Percentiles rank a stretch among this genome's conserved stretches.
Evolutionary conservation across 37 sponge, comb jelly and placozoan genomes (phyloP).

Genomic region (Crambe crambe): DNA sequence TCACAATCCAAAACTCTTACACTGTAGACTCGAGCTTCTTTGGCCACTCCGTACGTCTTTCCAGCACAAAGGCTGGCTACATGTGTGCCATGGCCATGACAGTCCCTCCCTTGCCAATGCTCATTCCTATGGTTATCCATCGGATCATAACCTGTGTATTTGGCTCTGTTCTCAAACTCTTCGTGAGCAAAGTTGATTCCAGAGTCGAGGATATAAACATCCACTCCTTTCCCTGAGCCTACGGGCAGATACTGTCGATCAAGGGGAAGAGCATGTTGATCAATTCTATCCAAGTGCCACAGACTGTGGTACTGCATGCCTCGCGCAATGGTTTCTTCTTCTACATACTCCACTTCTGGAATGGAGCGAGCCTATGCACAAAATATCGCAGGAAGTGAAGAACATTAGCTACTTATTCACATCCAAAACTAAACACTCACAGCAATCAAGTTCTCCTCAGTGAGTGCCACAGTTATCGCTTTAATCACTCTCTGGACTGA

Average conservation of each 20-base stretch:
- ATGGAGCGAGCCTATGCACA: conserved; percentile 22
- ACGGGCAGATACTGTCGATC: conserved; percentile 56
- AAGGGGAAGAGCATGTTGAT: conserved; percentile 48
- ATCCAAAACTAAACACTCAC: conserved; percentile 4
- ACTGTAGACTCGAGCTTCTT: conserved; percentile 49
- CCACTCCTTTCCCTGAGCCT: conserved; percentile 69
- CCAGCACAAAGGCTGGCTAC: conserved; percentile 73
- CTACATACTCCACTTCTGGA: conserved; percentile 56
- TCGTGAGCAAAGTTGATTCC: conserved; percentile 69
- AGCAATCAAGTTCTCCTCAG: conserved; percentile 10
- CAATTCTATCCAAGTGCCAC: conserved; percentile 70
- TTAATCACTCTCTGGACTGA: conserved; percentile 39
- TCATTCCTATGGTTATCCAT: conserved; percentile 5
- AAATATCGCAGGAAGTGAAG: conserved; percentile 4
- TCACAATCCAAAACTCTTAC: conserved; percentile 63
- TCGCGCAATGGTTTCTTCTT: conserved; percentile 45
- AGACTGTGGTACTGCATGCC: conserved; percentile 25
- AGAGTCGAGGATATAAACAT: conserved; percentile 70
- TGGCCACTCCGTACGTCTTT: conserved; percentile 49
- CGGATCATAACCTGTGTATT: conserved; percentile 52
- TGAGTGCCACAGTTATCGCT: conserved; percentile 50
- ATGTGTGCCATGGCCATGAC: conserved; percentile 78
- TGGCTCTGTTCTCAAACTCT: conserved; percentile 49
- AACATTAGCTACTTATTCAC: not conserved
- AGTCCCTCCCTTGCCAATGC: conserved; percentile 47